These are phyloP conservation scores for Plotosus lineatus DNA, from an alignment of 2,113 vertebrate genomes.

Conservation along the genomic window DNA sequence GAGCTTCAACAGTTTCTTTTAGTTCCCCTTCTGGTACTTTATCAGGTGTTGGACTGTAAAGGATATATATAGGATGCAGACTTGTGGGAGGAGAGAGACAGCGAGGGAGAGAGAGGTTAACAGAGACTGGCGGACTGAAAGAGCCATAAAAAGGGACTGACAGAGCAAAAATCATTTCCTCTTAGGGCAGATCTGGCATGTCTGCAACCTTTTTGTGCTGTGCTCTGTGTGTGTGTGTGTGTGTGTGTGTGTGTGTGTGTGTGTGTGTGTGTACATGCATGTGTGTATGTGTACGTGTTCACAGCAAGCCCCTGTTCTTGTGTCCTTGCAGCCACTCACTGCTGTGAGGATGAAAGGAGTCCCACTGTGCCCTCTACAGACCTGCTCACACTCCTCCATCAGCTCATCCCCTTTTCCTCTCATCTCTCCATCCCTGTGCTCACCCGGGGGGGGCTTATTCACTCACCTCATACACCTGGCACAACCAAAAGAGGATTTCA, in stretches of 20 bases:
- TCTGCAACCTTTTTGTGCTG: constrained; percentile 18
- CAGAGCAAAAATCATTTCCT: constrained; percentile 12
- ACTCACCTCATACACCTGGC: constrained; percentile 22
- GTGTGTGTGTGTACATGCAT: constrained; percentile 16
- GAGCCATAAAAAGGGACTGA: constrained; percentile 3
- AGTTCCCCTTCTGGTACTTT: constrained; percentile 18
- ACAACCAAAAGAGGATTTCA: background rate
- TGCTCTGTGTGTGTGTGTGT: constrained; percentile 26
- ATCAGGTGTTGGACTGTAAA: constrained; percentile 20
- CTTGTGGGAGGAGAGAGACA: background rate
- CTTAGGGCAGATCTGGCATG: constrained; percentile 4
- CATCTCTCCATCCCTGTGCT: constrained; percentile 47
- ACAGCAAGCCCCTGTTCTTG: constrained; percentile 83
- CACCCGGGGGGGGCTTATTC: constrained; percentile 11
- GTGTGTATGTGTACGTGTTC: constrained; percentile 62
- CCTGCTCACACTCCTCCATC: constrained; percentile 90
- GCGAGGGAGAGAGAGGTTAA: background rate
- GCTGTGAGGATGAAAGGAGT: constrained; percentile 98
- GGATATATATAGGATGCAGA: constrained; percentile 19
- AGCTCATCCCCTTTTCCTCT: constrained; percentile 90
- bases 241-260: constrained; percentile 33
- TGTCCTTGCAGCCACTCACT: constrained; percentile 90
- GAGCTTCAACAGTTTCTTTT: constrained; percentile 20
- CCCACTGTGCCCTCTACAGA: constrained; percentile 92
- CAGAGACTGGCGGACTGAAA: constrained; percentile 10